Base-by-base conservation (phyloP, 2,888 invertebrate species). In the Agrochola circellaris region DNA sequence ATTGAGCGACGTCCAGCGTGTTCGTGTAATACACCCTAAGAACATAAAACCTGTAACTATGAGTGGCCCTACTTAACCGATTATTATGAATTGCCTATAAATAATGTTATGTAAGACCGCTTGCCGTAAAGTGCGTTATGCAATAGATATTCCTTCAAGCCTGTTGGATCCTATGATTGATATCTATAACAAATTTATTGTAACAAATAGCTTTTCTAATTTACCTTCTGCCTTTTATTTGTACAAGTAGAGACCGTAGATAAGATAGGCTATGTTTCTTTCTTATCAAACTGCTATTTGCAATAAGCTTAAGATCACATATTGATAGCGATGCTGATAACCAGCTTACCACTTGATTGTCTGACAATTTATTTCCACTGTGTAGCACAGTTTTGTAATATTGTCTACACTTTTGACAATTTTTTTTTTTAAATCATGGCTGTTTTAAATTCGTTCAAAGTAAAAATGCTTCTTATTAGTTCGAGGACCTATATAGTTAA, bases 271-370 rank as follows among this genome's bases (percentile, higher is more conserved):
- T 91, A 90, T 91, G 93, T 93, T 93, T 92, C 88, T 90, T 93
- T 90, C 92, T 96, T 96, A 96, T 96, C 96, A 93, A 89, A 90
- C 86, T 93, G 92, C 92, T 96, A 95, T 95, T 96, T 96, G 94
- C 93, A 91, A 92, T 93, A 94, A 94, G 95, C 95, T 95, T 94
- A 94, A 94, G 94, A 95, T 94, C 94, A 92, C 90, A 91, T 94
- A 95, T 94, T 95, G 96, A 96, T 96, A 95, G 92, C 83, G 91
- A 83, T 82, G 86, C 89, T 93, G 96, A 96, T 96, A 96, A 94
- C 90, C 81, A 80, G 86, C 90, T 90, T 91, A 91, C 89, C 90
- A 91, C 92, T 93, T 92, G 90, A 92, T 93, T 92, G 90, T 92
- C 91, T 91, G 90, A 89, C 91, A 89, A 90, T 88, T 91, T 91